Conservation (phyloP, 2,888 invertebrate species). For the Pseudococcus viburni region DNA sequence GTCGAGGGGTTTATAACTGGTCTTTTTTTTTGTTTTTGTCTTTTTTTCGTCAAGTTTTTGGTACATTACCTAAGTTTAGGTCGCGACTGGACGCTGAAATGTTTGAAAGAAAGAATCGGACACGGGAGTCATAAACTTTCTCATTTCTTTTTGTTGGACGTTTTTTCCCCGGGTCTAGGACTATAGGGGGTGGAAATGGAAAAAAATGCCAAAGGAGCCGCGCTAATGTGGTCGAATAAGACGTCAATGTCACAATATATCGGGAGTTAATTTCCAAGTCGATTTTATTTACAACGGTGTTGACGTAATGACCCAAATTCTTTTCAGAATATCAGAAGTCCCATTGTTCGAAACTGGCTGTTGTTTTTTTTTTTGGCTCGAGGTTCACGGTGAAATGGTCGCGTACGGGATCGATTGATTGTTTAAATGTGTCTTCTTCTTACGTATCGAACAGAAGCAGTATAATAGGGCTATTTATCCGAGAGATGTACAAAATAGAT, state of each 20-base stretch:
- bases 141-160: neutral
- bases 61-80: too few relatives aligned
- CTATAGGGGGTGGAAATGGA: neutral
- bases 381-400: neutral
- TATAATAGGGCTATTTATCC: neutral
- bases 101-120: neutral
- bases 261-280: constrained; percentile 20
- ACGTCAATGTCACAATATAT: constrained; percentile 34
- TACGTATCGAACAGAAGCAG: neutral
- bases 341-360: neutral
- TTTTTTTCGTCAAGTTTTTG: too few relatives aligned
- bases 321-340: constrained; percentile 26
- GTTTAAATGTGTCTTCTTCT: neutral
- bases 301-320: constrained; percentile 45
- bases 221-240: constrained; percentile 24
- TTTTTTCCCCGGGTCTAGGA: neutral
- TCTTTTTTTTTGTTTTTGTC: neutral
- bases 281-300: constrained; percentile 33
- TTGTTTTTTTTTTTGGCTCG: constrained; percentile 7
- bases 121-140: constrained; percentile 43
- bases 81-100: neutral
- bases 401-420: neutral
- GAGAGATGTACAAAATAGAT: neutral
- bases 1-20: neutral
- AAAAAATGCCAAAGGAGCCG: neutral